phyloP scores from a whole-genome alignment of 1,140 invertebrate genomes.

The Penaeus indicus region DNA sequence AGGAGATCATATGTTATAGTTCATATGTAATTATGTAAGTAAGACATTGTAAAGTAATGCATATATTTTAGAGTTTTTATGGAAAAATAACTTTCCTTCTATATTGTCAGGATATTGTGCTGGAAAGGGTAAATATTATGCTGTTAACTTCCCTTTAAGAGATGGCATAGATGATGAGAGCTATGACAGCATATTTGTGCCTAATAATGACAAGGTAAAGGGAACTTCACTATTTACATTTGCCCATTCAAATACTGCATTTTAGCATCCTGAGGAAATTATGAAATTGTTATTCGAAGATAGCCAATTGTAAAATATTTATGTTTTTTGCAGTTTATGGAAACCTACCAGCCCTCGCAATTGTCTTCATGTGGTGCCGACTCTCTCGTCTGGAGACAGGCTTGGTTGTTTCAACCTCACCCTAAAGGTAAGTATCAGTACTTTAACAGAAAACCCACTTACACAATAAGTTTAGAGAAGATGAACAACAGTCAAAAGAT shows the following conservation, averaged over 20 bases:
- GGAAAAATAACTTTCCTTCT: conserved; percentile 50
- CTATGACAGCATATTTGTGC: conserved; percentile 98
- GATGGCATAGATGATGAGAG: conserved; percentile 99
- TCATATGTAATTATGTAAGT: no score
- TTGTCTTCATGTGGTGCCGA: conserved; percentile 99
- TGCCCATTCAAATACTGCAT: no score
- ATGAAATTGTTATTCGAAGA: background rate
- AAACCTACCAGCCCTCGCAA: conserved; percentile 97
- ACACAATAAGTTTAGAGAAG: background rate
- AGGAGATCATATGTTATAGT: conserved; percentile 14
- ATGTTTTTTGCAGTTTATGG: conserved; percentile 80
- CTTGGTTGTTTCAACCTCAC: conserved; percentile 99
- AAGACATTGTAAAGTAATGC: background rate
- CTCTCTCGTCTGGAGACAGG: conserved; percentile 95
- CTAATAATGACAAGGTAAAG: conserved; percentile 89
- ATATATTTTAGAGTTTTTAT: background rate
- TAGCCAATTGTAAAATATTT: background rate
- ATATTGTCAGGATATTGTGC: conserved; percentile 90
- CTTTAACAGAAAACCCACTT: conserved; percentile 27
- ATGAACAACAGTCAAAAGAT: no score
- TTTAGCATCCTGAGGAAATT: background rate
- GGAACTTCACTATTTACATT: background rate
- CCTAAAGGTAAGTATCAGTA: conserved; percentile 79
- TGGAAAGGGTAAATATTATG: conserved; percentile 99
- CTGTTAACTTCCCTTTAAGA: conserved; percentile 96